Conservation (phyloP, 2,888 invertebrate species). For the Calameuta pallipes region DNA sequence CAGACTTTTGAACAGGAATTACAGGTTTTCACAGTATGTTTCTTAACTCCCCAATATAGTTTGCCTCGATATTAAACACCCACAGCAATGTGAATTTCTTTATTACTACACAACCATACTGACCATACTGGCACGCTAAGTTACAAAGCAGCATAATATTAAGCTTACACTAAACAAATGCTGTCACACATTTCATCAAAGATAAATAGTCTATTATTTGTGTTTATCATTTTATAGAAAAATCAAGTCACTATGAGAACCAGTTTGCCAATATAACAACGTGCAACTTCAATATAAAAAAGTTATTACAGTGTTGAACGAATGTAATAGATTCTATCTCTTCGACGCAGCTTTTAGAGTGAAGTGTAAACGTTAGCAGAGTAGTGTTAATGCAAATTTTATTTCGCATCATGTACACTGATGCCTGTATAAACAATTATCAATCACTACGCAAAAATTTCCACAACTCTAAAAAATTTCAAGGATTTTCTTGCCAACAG, state of each 20-base stretch:
- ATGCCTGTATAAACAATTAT: neutral
- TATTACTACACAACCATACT: neutral
- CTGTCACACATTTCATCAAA: neutral
- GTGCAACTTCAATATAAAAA: neutral
- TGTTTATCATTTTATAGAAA: neutral
- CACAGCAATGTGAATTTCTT: neutral
- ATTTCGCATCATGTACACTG: neutral
- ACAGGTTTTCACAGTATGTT: neutral
- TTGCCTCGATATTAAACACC: neutral
- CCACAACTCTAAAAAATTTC: neutral
- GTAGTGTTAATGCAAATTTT: neutral
- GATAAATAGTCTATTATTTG: neutral
- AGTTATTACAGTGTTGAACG: neutral
- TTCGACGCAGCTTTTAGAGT: neutral
- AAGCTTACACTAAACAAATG: neutral
- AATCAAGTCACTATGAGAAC: neutral
- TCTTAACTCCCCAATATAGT: neutral
- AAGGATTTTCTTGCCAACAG: neutral
- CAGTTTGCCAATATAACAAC: neutral
- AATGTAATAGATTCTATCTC: neutral
- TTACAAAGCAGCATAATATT: neutral
- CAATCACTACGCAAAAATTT: neutral
- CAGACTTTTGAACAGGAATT: neutral
- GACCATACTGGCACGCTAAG: neutral
- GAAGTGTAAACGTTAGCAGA: neutral